Conservation (phyloP, 2,797 vertebrate species). For the Poeciliopsis infans region DNA sequence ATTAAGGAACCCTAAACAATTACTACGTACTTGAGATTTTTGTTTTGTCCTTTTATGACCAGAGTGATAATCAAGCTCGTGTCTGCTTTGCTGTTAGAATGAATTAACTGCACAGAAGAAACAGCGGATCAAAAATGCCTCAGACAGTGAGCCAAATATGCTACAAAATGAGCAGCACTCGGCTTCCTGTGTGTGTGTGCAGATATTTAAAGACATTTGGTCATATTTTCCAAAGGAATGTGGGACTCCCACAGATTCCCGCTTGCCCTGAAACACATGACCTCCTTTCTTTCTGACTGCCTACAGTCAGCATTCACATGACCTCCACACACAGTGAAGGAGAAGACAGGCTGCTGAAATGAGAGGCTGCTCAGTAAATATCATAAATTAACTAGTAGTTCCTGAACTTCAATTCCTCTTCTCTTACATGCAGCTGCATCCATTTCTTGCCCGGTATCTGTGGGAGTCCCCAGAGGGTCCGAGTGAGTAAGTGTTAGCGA, state of each 20-base stretch:
- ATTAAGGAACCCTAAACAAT: background rate
- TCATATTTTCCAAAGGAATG: constrained; percentile 72
- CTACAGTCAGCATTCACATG: constrained; percentile 10
- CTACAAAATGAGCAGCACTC: constrained; percentile 41
- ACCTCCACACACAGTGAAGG: constrained; percentile 6
- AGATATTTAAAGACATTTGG: constrained; percentile 73
- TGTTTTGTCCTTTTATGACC: background rate
- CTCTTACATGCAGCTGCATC: constrained; percentile 28
- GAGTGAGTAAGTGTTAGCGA: constrained; percentile 17
- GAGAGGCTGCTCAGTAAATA: background rate
- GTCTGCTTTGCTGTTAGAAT: background rate
- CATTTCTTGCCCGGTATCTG: constrained; percentile 44
- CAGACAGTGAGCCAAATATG: constrained; percentile 23
- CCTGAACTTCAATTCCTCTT: background rate
- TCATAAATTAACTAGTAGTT: constrained; percentile 13
- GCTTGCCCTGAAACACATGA: constrained; percentile 61
- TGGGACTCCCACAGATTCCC: constrained; percentile 65
- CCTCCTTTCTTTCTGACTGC: constrained; percentile 56
- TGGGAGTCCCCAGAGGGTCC: constrained; percentile 49
- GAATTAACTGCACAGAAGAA: background rate
- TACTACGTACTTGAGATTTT: background rate
- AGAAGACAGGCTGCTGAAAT: background rate
- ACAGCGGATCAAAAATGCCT: constrained; percentile 1
- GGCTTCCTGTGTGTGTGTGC: constrained; percentile 43
- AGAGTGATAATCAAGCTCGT: background rate